Evolutionary conservation across 2,797 vertebrate species (phyloP).

Genomic region (Macropodus opercularis): DNA sequence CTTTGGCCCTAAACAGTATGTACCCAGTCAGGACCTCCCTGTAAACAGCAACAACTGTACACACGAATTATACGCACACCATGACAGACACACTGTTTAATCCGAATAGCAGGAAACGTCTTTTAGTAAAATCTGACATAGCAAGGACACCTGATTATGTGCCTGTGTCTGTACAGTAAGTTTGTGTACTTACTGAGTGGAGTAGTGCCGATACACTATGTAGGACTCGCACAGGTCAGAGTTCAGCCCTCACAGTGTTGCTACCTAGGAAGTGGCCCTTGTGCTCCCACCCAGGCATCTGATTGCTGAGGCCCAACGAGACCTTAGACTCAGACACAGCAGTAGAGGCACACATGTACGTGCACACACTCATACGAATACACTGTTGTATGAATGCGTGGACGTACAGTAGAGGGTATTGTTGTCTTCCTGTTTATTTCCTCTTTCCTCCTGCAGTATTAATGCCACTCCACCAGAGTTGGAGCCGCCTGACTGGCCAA

Average conservation of each 20-base stretch:
- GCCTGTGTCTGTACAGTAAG: conserved; percentile 40
- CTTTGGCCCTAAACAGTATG: conserved; percentile 64
- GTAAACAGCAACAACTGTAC: conserved; percentile 37
- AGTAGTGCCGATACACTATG: conserved; percentile 34
- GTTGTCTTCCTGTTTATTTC: conserved; percentile 80
- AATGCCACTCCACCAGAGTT: conserved; percentile 76
- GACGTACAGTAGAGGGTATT: conserved; percentile 67
- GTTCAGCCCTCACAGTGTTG: conserved; percentile 54
- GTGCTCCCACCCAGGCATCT: conserved; percentile 65
- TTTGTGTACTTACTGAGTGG: conserved; percentile 50
- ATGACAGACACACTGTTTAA: conserved; percentile 52
- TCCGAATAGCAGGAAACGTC: conserved; percentile 53
- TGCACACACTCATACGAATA: conserved; percentile 28
- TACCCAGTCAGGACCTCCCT: conserved; percentile 55
- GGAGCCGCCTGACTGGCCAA: conserved; percentile 68
- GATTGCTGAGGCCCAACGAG: conserved; percentile 69
- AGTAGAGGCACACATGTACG: conserved; percentile 36
- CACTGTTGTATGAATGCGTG: conserved; percentile 54
- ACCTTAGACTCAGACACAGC: conserved; percentile 68
- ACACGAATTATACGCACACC: conserved; percentile 13
- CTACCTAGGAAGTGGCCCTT: conserved; percentile 68
- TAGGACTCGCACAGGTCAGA: conserved; percentile 57
- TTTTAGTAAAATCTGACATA: conserved; percentile 53
- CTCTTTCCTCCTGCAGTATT: conserved; percentile 80
- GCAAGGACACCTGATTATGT: conserved; percentile 73